Evolutionary conservation across 2,113 vertebrate species (phyloP), one percentile per base, ranked within the genome.

Genomic region (Hydrolagus affinis): DNA sequence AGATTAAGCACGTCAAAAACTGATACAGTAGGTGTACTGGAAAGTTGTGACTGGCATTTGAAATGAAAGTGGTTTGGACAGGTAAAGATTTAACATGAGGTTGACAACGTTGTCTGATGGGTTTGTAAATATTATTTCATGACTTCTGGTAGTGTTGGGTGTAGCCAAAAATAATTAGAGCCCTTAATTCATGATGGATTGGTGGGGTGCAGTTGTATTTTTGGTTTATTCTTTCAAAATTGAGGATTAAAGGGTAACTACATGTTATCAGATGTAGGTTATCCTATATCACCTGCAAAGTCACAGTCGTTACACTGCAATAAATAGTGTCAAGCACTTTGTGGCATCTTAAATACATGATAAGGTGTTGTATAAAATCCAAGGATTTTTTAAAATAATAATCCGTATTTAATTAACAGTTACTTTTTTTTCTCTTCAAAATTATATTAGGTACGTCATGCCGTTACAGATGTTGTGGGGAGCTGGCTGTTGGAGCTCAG

Each of bases 401-500:
- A 44, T 1, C 44, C 44, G 44, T 44, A 44, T 44, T 44, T 44
- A 6, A 44, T 44, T 44, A 44, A 1, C 17, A 68, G 7, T 66
- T 30, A 66, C 9, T 32, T 83, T 44, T 6, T 83, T 83, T 60
- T 3, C 8, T 17, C 28, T 83, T 83, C 23, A 4, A 44, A 83
- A 83, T 62, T 32, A 17, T 30, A 64, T 0, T 86, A 99, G 98
- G 97, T 98, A 44, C 94, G 98, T 3, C 96, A 93, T 0, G 90
- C 95, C 0, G 94, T 98, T 57, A 95, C 95, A 7, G 10, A 87
- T 0, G 95, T 97, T 8, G 90, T 95, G 3, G 97, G 97, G 1
- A 90, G 92, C 32, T 99, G 97, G 97, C 91, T 99, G 56, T 91
- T 98, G 86, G 88, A 91, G 64, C 89, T 98, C 86, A 92, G 90